Percentiles rank a stretch among this genome's conserved stretches.
Conservation (phyloP, 2,888 invertebrate genomes). For the Chymomyza procnemis region DNA sequence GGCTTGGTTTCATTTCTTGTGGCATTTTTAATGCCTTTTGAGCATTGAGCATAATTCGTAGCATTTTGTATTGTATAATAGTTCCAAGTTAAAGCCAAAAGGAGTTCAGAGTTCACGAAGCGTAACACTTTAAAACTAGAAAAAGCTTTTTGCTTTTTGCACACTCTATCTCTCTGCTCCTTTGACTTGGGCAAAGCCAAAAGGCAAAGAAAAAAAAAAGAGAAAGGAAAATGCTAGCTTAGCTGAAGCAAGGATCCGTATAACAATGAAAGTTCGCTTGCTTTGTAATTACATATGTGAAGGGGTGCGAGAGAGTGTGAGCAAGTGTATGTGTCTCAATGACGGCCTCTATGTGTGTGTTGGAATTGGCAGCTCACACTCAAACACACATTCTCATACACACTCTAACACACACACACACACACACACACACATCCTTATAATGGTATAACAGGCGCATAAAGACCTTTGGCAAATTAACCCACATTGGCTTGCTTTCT, state of each 20-base stretch:
- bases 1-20: not conserved
- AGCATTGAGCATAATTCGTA: not conserved
- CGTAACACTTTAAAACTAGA: constrained; percentile 50
- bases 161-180: not conserved
- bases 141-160: constrained; percentile 42
- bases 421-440: not conserved
- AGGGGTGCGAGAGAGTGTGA: not conserved
- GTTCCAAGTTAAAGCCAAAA: constrained; percentile 20
- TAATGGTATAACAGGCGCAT: not conserved
- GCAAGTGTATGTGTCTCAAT: not conserved
- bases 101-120: constrained; percentile 32
- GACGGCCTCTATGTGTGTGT: constrained; percentile 3
- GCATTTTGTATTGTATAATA: not conserved
- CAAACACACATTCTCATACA: too few relatives aligned
- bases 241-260: constrained; percentile 19
- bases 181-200: constrained; percentile 43
- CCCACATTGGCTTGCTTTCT: constrained; percentile 52
- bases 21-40: not conserved
- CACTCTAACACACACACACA: too few relatives aligned
- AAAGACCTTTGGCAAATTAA: constrained; percentile 53
- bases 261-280: constrained; percentile 62
- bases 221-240: not conserved
- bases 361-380: not conserved
- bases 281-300: constrained; percentile 25
- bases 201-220: constrained; percentile 19